Evolutionary conservation across 2,888 invertebrate species (phyloP).

Genomic region (Spodoptera exigua): DNA sequence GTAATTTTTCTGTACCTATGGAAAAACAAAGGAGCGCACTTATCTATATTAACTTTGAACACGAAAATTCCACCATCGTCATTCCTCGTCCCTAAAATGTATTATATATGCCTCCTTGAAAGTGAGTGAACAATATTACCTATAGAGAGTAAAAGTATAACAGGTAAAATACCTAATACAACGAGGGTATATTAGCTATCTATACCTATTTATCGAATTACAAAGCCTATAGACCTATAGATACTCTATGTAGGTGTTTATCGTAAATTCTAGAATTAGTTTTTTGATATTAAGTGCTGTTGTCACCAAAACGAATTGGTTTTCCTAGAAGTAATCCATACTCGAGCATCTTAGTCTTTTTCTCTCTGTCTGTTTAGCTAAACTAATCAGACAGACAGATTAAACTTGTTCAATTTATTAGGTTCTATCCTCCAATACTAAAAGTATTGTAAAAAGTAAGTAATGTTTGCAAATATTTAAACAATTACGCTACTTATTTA

Average conservation of each 20-base stretch:
- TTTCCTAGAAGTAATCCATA: constrained; percentile 5
- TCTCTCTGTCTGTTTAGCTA: constrained; percentile 9
- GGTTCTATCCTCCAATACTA: constrained; percentile 5
- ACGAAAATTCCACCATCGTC: too few relatives aligned
- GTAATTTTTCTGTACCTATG: too few relatives aligned
- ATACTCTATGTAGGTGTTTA: background rate
- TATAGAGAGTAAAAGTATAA: too few relatives aligned
- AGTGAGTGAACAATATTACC: too few relatives aligned
- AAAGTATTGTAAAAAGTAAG: background rate
- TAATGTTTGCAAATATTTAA: background rate
- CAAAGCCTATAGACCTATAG: background rate
- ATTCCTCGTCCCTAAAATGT: too few relatives aligned
- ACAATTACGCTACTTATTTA: too few relatives aligned
- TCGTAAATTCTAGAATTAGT: constrained; percentile 1
- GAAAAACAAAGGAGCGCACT: too few relatives aligned
- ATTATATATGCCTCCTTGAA: too few relatives aligned
- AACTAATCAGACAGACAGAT: background rate
- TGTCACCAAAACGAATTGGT: constrained; percentile 1
- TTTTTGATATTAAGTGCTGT: constrained; percentile 6
- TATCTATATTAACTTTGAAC: too few relatives aligned
- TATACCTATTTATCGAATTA: too few relatives aligned
- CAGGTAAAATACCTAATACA: too few relatives aligned
- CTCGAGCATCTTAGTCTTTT: constrained; percentile 11
- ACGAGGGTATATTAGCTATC: too few relatives aligned
- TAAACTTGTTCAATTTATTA: constrained; percentile 9